A percentile compares a stretch with the other conserved stretches of the same genome.
Conservation (phyloP, 2,113 vertebrate genomes). For the Formicarius rufipectus region DNA sequence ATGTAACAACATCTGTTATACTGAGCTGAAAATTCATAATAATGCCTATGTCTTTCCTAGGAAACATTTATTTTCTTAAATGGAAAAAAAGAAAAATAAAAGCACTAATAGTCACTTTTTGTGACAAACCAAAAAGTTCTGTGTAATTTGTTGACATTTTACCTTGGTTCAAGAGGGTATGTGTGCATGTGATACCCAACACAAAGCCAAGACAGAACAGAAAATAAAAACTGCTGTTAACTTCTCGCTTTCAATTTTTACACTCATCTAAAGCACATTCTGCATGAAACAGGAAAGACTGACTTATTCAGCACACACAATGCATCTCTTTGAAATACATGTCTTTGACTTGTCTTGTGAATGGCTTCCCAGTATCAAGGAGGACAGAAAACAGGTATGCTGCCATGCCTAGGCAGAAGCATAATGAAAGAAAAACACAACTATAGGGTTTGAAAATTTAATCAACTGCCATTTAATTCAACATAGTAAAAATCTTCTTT, state of each 20-base stretch:
- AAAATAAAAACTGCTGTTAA: neutral
- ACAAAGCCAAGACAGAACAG: neutral
- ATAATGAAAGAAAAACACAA: neutral
- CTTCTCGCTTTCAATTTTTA: neutral
- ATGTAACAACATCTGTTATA: neutral
- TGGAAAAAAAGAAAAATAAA: neutral
- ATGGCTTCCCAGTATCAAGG: accelerated
- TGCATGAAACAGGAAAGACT: neutral
- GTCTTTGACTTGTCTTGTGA: neutral
- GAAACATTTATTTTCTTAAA: neutral
- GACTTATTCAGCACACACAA: neutral
- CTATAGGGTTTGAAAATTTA: neutral
- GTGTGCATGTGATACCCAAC: neutral
- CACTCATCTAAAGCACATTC: neutral
- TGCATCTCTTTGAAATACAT: neutral
- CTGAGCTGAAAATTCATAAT: neutral
- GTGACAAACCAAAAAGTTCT: neutral
- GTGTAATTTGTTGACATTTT: neutral
- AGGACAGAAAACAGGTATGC: neutral
- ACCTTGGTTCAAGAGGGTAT: neutral
- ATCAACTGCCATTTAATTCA: neutral
- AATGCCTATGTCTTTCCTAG: neutral
- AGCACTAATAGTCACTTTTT: neutral
- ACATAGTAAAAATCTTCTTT: neutral
- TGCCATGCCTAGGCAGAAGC: neutral